Base-by-base conservation (phyloP, 1,140 invertebrate species). In the Thaumatotibia leucotreta region DNA sequence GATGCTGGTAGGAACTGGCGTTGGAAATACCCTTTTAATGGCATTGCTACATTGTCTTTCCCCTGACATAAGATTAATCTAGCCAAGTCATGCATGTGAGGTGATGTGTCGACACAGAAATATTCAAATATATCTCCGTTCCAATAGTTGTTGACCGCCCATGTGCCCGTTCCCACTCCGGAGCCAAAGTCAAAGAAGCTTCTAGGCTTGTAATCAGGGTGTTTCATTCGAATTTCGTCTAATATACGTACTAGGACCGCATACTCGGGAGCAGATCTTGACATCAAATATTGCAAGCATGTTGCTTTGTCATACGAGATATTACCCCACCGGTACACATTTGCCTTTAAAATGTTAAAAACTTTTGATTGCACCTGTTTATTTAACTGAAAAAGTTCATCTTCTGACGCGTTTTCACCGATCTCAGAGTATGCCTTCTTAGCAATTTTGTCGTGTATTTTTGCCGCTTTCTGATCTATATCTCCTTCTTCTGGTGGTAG, bases 101-200 rank as follows among this genome's bases (percentile, higher is more conserved):
- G 67, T 0, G 96, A 97, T 29, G 93, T 84, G 82, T 99, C 97
- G 0, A 98, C 94, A 82, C 95, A 95, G 68, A 95, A 95, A 82
- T 96, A 96, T 92, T 98, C 97, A 75, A 93, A 93, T 11, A 98
- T 91, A 35, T 93, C 89, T 11, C 93, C 88, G 4, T 90, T 81
- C 97, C 97, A 98, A 22, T 93, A 91, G 8, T 91, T 80, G 70
- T 94, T 94, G 3, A 95, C 93, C 22, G 95, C 96, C 97, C 97
- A 98, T 33, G 94, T 94, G 0, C 94, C 95, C 27, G 96, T 96
- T 1, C 97, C 97, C 50, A 97, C 86, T 11, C 97, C 97, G 52
- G 97, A 98, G 4, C 97, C 97, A 91, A 97, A 98, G 89, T 98
- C 97, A 82, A 97, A 96, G 64, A 97, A 92, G 64, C 94, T 95